These are phyloP conservation scores for Seira ritae DNA, from an alignment of 2,888 invertebrate genomes.

Conservation along the genomic window DNA sequence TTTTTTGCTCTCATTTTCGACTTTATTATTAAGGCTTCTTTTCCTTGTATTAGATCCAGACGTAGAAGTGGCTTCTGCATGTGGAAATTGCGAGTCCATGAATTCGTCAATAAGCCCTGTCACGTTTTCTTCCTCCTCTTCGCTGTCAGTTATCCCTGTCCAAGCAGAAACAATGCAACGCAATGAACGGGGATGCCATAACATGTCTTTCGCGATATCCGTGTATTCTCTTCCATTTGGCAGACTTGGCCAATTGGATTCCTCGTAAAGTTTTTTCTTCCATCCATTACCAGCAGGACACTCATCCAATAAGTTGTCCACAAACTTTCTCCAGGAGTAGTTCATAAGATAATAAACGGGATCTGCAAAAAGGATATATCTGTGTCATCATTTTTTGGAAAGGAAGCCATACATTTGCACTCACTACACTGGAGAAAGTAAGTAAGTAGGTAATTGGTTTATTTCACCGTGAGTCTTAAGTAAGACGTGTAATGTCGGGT, in stretches of 20 bases:
- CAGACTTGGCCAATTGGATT: not conserved
- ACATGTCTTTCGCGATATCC: not conserved
- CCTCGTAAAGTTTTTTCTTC: not conserved
- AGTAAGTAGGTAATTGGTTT: no score
- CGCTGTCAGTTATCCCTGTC: not conserved
- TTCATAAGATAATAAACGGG: not conserved
- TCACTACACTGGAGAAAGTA: no score
- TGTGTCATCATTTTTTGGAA: no score
- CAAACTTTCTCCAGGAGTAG: not conserved
- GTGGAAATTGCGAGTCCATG: not conserved
- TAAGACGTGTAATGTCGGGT: no score
- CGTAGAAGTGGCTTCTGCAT: no score
- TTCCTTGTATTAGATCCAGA: no score
- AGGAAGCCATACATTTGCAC: no score
- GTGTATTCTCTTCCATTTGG: not conserved
- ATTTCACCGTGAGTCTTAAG: no score
- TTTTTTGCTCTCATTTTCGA: not conserved
- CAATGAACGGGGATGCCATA: not conserved
- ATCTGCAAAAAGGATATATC: not conserved
- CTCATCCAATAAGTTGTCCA: not conserved
- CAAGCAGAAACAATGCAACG: not conserved
- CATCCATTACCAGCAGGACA: not conserved
- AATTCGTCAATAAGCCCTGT: not conserved
- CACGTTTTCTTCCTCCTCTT: not conserved
- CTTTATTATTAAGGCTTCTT: no score